Conservation (phyloP, 2,113 vertebrate species). For the Dolichotis patagonum region DNA sequence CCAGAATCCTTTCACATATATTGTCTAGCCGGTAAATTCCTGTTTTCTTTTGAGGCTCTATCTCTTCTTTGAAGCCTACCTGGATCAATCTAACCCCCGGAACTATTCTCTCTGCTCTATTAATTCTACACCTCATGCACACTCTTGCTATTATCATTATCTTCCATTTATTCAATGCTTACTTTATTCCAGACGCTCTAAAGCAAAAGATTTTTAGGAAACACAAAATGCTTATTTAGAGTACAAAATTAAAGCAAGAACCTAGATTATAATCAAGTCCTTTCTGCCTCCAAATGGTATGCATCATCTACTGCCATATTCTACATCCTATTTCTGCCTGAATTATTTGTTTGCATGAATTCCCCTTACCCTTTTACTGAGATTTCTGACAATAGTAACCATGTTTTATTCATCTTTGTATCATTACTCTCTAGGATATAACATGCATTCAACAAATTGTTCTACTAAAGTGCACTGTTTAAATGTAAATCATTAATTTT, state of each 20-base stretch:
- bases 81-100: neutral
- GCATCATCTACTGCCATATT: neutral
- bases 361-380: neutral
- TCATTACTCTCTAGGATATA: neutral
- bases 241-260: constrained; percentile 1
- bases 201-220: neutral
- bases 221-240: neutral
- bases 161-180: neutral
- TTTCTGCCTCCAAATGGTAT: neutral
- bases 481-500: constrained; percentile 21
- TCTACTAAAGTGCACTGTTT: neutral
- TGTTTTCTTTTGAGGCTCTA: neutral
- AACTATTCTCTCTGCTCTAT: neutral
- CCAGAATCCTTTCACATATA: neutral
- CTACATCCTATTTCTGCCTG: neutral
- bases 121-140: neutral
- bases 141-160: neutral
- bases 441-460: constrained; percentile 27
- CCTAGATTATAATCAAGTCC: neutral
- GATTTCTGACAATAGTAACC: constrained; percentile 17
- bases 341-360: constrained; percentile 38
- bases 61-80: neutral
- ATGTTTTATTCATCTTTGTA: constrained; percentile 43
- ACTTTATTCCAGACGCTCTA: neutral
- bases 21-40: neutral